Evolutionary conservation across 2,797 vertebrate genomes (phyloP), one percentile per base, ranked within the genome.

Genomic region (Crenichthys baileyi): DNA sequence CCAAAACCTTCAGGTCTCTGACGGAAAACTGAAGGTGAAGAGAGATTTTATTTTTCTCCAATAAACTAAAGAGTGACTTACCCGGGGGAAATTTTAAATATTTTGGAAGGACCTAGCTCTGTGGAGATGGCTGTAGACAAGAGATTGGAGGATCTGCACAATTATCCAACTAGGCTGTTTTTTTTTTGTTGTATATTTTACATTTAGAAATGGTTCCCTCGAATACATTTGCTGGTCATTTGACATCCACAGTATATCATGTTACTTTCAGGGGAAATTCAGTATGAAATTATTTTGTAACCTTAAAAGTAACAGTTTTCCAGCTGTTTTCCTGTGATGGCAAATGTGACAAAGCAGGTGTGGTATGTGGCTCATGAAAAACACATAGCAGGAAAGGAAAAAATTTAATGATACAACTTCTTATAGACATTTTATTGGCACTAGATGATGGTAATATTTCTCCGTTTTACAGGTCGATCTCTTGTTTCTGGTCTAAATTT

Each of bases 301-400:
- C 31, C 31, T 22, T 46, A 46, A 46, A 7, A 46, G 7, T 11
- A 46, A 46, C 44, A 46, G 44, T 46, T 46, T 46, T 7, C 7
- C 44, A 46, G 44, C 44, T 46, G 6, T 53, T 53, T 39, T 41
- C 9, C 63, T 24, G 63, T 13, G 24, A 12, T 36, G 41, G 63
- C 39, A 67, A 41, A 67, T 67, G 63, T 67, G 63, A 22, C 63
- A 67, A 41, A 67, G 63, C 36, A 68, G 67, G 67, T 16, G 41
- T 46, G n/a, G 39, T n/a, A 46, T 6, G 7, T 68, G 41, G 24
- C 41, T 46, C 67, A 24, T 46, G 41, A 68, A 13, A 68, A n/a
- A 22, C 41, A 68, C 67, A 46, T 8, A 16, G 1, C 50, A 4
- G 15, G 4, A 51, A 11, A 51, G 50, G 50, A 68, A 44, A 18